A percentile compares a stretch with the other conserved stretches of the same genome.
Evolutionary conservation across 1,140 invertebrate species (phyloP).

Genomic region (Schlechtendalia chinensis): DNA sequence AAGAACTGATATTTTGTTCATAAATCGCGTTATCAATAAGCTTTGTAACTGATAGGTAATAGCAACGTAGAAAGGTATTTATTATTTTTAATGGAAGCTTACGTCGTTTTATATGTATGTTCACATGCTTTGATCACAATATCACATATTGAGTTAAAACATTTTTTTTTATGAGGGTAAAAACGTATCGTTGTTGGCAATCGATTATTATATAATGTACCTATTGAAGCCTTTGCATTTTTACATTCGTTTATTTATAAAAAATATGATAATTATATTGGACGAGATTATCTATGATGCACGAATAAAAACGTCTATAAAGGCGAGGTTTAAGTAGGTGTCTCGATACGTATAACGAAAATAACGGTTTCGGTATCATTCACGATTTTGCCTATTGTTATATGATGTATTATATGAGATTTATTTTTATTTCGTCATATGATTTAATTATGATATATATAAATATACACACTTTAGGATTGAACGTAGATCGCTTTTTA

Average conservation of each 20-base stretch:
- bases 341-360: background rate
- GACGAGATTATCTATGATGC: background rate
- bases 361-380: background rate
- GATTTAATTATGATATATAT: background rate
- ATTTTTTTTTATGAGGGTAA: background rate
- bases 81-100: slow-evolving; percentile 15
- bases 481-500: background rate
- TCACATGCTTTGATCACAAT: slow-evolving; percentile 1
- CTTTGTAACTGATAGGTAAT: background rate
- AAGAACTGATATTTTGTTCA: background rate
- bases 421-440: background rate
- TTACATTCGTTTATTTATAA: background rate
- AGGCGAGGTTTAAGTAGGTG: background rate
- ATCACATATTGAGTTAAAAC: background rate
- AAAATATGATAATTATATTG: background rate
- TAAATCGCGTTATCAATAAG: background rate
- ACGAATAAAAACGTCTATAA: background rate
- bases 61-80: background rate
- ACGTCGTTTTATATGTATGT: background rate
- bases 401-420: background rate
- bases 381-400: background rate
- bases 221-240: too few species aligned
- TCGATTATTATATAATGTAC: background rate
- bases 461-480: background rate
- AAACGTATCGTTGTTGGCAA: background rate